These are phyloP conservation scores for Psittacula echo DNA, from an alignment of 2,797 vertebrate species.

Conservation along the genomic window DNA sequence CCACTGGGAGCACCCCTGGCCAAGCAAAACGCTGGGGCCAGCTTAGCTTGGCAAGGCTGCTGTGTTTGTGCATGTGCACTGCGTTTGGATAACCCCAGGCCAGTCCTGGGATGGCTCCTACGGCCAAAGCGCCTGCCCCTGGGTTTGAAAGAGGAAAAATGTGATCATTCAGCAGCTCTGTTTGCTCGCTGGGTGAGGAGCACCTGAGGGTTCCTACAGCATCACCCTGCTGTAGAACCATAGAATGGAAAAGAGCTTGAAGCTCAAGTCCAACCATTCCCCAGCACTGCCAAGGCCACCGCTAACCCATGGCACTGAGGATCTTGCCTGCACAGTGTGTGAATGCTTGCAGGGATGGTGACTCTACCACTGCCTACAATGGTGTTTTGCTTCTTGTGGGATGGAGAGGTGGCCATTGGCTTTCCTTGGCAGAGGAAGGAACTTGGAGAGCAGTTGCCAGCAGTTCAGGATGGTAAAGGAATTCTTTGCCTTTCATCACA, in stretches of 20 bases:
- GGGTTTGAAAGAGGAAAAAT: background rate
- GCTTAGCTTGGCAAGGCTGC: background rate
- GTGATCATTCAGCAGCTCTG: rapidly evolving
- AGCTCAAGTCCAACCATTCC: background rate
- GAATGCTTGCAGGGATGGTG: background rate
- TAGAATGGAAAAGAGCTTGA: background rate
- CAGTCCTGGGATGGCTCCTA: background rate
- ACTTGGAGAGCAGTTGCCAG: background rate
- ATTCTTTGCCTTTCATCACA: background rate
- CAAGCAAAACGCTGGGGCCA: background rate
- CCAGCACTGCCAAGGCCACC: background rate
- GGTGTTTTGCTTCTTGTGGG: background rate
- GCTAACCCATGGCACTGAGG: background rate
- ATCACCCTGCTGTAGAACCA: rapidly evolving
- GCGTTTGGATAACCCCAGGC: background rate
- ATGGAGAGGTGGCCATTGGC: background rate
- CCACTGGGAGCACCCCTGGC: background rate
- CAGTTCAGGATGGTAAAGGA: background rate
- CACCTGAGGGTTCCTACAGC: background rate
- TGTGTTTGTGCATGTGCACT: background rate
- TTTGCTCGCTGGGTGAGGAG: background rate
- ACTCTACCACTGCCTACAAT: background rate
- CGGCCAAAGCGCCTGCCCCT: background rate
- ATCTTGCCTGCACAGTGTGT: background rate
- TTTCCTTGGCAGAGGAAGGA: background rate